phyloP scores from a whole-genome alignment of 2,113 vertebrate species.

The Caranx melampygus region DNA sequence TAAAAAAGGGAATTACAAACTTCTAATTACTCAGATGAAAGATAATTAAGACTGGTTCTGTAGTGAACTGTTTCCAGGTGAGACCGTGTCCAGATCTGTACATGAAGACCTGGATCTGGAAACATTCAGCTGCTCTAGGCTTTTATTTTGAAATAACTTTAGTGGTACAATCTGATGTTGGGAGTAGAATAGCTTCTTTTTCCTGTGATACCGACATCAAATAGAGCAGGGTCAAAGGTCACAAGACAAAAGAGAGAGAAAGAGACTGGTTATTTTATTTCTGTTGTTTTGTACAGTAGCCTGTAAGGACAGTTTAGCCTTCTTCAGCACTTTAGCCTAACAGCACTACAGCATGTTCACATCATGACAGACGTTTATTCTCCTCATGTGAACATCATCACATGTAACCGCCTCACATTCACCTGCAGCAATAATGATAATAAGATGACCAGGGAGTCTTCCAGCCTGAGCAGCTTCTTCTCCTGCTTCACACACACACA shows the following conservation, averaged over 20 bases:
- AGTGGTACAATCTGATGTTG: too few relatives aligned
- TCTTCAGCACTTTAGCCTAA: constrained; percentile 42
- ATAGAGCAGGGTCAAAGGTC: constrained; percentile 3
- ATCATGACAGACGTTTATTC: neutral
- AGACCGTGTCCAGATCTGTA: too few relatives aligned
- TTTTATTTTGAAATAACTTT: neutral
- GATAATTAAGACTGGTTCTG: too few relatives aligned
- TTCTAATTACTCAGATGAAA: too few relatives aligned
- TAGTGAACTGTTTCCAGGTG: too few relatives aligned
- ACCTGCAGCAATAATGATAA: constrained; percentile 23
- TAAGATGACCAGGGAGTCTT: neutral
- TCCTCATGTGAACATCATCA: constrained; percentile 14
- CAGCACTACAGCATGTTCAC: neutral
- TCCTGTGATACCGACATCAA: too few relatives aligned
- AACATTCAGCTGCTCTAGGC: too few relatives aligned
- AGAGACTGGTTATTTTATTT: neutral
- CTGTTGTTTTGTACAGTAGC: neutral
- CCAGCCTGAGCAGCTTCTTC: neutral
- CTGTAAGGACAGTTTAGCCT: constrained; percentile 12
- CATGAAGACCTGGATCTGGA: too few relatives aligned
- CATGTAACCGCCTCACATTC: neutral
- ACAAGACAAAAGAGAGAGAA: too few relatives aligned
- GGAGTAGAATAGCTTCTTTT: too few relatives aligned
- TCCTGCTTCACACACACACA: neutral
- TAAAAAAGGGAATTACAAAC: too few relatives aligned